These are phyloP conservation scores for Theocolax elegans DNA, from an alignment of 1,140 invertebrate genomes.

Conservation along the genomic window DNA sequence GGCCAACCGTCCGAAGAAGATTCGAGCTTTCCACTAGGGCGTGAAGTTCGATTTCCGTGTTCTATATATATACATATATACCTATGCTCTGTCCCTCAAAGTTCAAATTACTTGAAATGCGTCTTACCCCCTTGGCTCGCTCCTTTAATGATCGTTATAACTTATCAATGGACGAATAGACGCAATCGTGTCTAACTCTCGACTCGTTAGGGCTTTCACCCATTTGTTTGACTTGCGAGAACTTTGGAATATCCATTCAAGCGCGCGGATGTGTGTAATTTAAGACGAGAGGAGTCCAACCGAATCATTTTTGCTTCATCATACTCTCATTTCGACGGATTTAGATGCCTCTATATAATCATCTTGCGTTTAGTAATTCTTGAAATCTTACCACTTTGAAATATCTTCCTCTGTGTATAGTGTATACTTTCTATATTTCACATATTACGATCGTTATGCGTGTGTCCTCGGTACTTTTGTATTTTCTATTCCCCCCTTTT, in stretches of 20 bases:
- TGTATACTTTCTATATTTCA: no score
- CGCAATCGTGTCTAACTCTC: constrained; percentile 4
- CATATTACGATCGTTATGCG: no score
- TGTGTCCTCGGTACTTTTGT: no score
- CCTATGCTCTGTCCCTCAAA: not conserved
- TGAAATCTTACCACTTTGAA: no score
- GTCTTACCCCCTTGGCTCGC: not conserved
- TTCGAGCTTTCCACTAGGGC: not conserved
- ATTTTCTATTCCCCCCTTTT: no score
- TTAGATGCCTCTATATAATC: no score
- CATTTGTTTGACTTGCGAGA: constrained; percentile 24
- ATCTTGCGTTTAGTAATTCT: no score
- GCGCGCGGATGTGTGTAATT: not conserved
- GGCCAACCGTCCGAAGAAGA: not conserved
- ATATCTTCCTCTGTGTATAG: no score
- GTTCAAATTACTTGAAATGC: constrained; percentile 25
- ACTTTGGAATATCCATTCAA: no score
- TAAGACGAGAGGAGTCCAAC: no score
- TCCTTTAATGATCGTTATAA: constrained; percentile 34
- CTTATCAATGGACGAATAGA: constrained; percentile 31
- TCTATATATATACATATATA: constrained; percentile 9
- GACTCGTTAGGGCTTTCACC: constrained; percentile 27
- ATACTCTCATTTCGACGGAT: no score
- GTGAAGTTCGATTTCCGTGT: constrained; percentile 21
- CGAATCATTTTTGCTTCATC: no score